Conservation (phyloP, 2,797 vertebrate species). For the Hemitrygon akajei region DNA sequence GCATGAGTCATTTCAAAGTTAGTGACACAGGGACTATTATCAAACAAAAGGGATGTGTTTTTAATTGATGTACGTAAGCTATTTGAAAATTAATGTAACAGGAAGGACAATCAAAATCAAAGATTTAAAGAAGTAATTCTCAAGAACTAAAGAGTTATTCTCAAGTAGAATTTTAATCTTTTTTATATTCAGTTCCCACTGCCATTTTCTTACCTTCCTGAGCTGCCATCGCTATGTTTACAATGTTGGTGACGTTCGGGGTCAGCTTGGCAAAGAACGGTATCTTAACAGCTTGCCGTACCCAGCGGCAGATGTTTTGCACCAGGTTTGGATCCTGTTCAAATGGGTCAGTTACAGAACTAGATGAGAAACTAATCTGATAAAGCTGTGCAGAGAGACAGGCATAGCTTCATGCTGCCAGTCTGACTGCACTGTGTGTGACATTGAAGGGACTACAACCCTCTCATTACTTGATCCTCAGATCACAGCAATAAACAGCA, state of each 20-base stretch:
- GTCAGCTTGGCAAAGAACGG: conserved; percentile 96
- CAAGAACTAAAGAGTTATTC: background rate
- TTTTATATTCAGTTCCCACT: conserved; percentile 33
- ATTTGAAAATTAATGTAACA: conserved; percentile 7
- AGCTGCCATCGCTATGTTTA: conserved; percentile 79
- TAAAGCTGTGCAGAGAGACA: conserved; percentile 43
- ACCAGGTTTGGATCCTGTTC: conserved; percentile 88
- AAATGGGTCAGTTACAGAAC: conserved; percentile 62
- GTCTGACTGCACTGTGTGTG: conserved; percentile 39
- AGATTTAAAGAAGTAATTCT: too few species aligned
- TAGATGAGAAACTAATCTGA: conserved; percentile 59
- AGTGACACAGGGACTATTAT: background rate
- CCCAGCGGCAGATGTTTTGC: conserved; percentile 93
- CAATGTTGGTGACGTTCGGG: conserved; percentile 80
- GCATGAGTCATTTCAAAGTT: background rate
- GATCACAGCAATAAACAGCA: conserved; percentile 36
- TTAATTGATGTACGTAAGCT: background rate
- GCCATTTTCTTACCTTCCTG: conserved; percentile 69
- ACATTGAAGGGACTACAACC: conserved; percentile 37
- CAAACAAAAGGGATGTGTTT: background rate
- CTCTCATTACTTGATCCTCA: conserved; percentile 38
- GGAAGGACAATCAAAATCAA: conserved; percentile 24
- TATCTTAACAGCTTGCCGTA: conserved; percentile 75
- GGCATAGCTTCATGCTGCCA: conserved; percentile 41
- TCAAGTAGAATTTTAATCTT: conserved; percentile 34